Evolutionary conservation across 2,888 invertebrate species (phyloP).

Genomic region (Sminthurides aquaticus): DNA sequence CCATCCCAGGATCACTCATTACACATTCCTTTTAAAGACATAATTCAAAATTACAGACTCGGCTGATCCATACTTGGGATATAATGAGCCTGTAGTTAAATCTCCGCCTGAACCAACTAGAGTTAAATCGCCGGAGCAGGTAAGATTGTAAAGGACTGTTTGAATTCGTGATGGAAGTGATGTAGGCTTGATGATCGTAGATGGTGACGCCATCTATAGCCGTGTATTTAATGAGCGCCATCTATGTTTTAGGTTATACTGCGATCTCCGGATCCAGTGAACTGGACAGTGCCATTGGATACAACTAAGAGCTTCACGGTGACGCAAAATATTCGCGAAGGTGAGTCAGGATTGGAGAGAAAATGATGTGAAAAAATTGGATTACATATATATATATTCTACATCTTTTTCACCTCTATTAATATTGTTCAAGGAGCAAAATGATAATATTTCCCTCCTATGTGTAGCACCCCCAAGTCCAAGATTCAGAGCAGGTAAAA

Average conservation of each 20-base stretch:
- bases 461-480: constrained; percentile 43
- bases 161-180: background rate
- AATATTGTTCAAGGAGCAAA: constrained; percentile 25
- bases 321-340: constrained; percentile 70
- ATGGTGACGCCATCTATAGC: too few relatives aligned
- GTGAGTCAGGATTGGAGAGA: constrained; percentile 28
- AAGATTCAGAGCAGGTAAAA: constrained; percentile 43
- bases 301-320: constrained; percentile 89
- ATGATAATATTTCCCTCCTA: constrained; percentile 24
- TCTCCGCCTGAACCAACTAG: constrained; percentile 88
- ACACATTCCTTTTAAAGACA: too few relatives aligned
- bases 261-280: constrained; percentile 87
- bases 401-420: constrained; percentile 16
- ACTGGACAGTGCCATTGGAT: constrained; percentile 89
- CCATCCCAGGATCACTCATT: background rate
- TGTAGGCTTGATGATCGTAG: background rate
- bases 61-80: constrained; percentile 42
- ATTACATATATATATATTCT: background rate
- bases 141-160: constrained; percentile 24
- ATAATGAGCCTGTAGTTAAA: constrained; percentile 67
- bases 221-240: background rate
- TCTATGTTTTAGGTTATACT: constrained; percentile 68
- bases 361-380: background rate
- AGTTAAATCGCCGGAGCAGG: constrained; percentile 77
- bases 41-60: constrained; percentile 30